A percentile compares a stretch with the other conserved stretches of the same genome.
phyloP scores from a whole-genome alignment of 2,113 vertebrate species.

The Anhinga rufa region DNA sequence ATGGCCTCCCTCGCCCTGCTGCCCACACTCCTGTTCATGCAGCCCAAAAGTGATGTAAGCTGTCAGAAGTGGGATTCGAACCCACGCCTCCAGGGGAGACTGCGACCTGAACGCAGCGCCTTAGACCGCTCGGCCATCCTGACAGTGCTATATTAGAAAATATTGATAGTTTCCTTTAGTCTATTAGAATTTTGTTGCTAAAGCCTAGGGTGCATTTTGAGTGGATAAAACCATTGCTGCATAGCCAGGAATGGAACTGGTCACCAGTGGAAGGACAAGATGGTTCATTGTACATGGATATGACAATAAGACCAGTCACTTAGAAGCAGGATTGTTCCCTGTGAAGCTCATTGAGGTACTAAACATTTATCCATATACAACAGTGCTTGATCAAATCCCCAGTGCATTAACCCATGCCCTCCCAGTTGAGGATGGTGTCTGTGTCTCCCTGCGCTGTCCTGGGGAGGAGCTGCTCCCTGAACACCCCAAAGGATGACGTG shows the following conservation, averaged over 20 bases:
- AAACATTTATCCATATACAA: neutral
- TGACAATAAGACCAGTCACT: neutral
- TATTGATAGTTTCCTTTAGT: neutral
- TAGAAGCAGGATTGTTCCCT: neutral
- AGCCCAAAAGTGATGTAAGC: no score
- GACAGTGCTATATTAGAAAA: neutral
- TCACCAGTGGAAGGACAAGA: neutral
- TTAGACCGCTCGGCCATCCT: slow-evolving; percentile 81
- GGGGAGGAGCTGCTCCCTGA: neutral
- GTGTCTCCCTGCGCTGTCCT: neutral
- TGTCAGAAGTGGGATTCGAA: slow-evolving; percentile 66
- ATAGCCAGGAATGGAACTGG: neutral
- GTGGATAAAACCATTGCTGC: neutral
- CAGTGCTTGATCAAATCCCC: neutral
- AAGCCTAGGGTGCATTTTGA: neutral
- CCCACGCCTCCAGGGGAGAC: slow-evolving; percentile 74
- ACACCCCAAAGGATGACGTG: fast-evolving
- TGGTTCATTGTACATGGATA: neutral
- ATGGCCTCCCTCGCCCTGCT: no score
- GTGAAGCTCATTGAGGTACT: neutral
- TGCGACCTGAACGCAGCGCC: slow-evolving; percentile 77
- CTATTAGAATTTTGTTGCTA: neutral
- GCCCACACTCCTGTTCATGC: no score
- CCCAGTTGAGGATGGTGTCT: neutral
- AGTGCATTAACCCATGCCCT: neutral